These are phyloP conservation scores for Gopherus evgoodei DNA, from an alignment of 2,113 vertebrate genomes.

Conservation along the genomic window DNA sequence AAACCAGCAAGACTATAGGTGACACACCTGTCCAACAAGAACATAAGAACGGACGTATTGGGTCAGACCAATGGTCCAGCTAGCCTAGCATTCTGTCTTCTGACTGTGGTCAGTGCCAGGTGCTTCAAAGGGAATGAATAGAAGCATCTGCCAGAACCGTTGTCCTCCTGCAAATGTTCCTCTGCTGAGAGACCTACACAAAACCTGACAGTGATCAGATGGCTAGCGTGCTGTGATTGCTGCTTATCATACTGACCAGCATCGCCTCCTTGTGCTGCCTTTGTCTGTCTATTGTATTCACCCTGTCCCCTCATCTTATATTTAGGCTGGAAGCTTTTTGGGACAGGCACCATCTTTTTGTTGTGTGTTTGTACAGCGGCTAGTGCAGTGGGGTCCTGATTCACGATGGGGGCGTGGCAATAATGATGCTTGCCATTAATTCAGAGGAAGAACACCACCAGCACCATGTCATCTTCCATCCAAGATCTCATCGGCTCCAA, in stretches of 20 bases:
- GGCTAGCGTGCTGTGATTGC: neutral
- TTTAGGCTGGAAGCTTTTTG: neutral
- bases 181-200: neutral
- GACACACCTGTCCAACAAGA: neutral
- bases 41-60: too few species aligned
- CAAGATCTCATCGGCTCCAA: neutral
- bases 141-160: neutral
- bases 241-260: neutral
- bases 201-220: neutral
- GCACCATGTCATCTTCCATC: fast-evolving
- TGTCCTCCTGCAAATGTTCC: neutral
- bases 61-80: too few species aligned
- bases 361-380: neutral
- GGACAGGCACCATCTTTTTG: neutral
- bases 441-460: neutral
- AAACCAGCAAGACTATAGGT: neutral
- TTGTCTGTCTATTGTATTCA: neutral
- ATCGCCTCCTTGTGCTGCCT: neutral
- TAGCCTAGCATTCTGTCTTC: too few species aligned
- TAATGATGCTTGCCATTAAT: neutral
- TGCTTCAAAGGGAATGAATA: too few species aligned
- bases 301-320: too few species aligned
- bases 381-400: neutral
- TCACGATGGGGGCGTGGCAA: fast-evolving
- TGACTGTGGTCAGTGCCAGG: too few species aligned